Conservation (phyloP, 1,140 invertebrate genomes). For the Panagrolaimus sp. region DNA sequence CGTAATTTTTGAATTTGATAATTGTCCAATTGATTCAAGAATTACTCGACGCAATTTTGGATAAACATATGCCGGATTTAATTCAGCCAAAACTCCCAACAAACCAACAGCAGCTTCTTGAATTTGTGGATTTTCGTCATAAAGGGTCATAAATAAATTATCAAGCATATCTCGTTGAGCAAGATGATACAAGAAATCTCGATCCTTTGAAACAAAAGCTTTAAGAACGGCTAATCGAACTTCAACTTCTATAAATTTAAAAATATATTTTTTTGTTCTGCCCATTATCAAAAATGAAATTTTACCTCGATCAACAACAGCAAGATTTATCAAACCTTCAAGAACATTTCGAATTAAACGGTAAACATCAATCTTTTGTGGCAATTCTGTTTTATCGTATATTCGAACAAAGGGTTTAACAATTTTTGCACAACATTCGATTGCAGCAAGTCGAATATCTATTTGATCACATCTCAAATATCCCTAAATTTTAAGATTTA, state of each 20-base stretch:
- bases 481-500: conserved; percentile 62
- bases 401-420: conserved; percentile 72
- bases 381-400: conserved; percentile 49
- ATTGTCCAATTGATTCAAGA: conserved; percentile 63
- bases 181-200: conserved; percentile 84
- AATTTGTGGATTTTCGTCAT: conserved; percentile 96
- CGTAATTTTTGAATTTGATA: conserved; percentile 40
- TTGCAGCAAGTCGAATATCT: conserved; percentile 86
- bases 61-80: conserved; percentile 97
- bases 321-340: conserved; percentile 82
- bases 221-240: conserved; percentile 86
- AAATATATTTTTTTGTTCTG: conserved; percentile 19
- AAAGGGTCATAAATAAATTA: conserved; percentile 84
- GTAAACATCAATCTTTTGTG: conserved; percentile 52
- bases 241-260: conserved; percentile 71
- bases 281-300: conserved; percentile 18
- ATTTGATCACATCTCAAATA: conserved; percentile 86
- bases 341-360: conserved; percentile 65
- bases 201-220: conserved; percentile 70
- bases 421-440: conserved; percentile 82
- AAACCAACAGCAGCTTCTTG: conserved; percentile 85
- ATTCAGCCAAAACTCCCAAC: conserved; percentile 79
- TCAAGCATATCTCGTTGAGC: conserved; percentile 91
- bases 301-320: conserved; percentile 81
- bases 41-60: conserved; percentile 86